Evolutionary conservation across 2,888 invertebrate genomes (phyloP).

Genomic region (Boloria euphrosyne): DNA sequence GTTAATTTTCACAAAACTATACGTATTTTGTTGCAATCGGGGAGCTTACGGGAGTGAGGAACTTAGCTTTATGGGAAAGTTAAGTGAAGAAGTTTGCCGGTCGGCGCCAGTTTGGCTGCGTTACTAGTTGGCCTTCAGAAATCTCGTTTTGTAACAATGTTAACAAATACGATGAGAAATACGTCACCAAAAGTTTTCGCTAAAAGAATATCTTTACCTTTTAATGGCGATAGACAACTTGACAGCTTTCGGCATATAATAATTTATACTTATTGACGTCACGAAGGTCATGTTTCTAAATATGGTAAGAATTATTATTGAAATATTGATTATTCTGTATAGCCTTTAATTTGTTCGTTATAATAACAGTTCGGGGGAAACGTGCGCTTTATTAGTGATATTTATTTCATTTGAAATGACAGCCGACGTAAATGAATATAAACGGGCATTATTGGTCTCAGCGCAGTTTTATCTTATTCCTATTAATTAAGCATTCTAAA

Average conservation of each 20-base stretch:
- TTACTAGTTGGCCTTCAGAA: slow-evolving; percentile 19
- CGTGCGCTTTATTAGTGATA: background rate
- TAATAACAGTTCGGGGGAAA: background rate
- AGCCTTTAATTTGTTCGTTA: background rate
- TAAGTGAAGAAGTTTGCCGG: slow-evolving; percentile 59
- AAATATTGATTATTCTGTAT: background rate
- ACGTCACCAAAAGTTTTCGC: slow-evolving; percentile 22
- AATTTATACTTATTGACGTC: background rate
- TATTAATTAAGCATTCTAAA: background rate
- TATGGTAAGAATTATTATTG: background rate
- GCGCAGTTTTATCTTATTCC: background rate
- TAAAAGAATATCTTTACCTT: slow-evolving; percentile 10
- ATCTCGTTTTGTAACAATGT: slow-evolving; percentile 20
- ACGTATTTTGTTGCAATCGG: slow-evolving; percentile 50
- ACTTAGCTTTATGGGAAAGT: slow-evolving; percentile 62
- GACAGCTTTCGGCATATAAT: background rate
- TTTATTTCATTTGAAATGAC: slow-evolving; percentile 1
- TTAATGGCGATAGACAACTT: background rate
- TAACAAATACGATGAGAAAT: slow-evolving; percentile 11
- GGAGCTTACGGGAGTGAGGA: slow-evolving; percentile 52
- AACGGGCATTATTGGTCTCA: background rate
- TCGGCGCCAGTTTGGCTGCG: slow-evolving; percentile 57
- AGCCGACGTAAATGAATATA: background rate
- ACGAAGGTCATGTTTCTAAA: background rate
- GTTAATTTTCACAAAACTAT: slow-evolving; percentile 44